Evolutionary conservation across 1,140 invertebrate genomes (phyloP).

Genomic region (Drosophila navojoa): DNA sequence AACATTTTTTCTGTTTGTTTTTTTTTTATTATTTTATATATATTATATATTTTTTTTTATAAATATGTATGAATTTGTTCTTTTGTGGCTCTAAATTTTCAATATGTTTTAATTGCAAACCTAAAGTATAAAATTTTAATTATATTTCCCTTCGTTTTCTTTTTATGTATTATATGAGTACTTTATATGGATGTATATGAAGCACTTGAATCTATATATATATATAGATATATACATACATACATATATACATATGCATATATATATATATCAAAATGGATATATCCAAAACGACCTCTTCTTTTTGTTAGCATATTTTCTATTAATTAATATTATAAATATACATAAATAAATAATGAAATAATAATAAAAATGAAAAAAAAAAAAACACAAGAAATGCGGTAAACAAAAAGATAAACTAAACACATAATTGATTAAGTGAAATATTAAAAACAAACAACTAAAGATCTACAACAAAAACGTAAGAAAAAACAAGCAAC

Average conservation of each 20-base stretch:
- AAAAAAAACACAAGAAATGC: constrained; percentile 35
- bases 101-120: constrained; percentile 1
- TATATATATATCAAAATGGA: constrained; percentile 26
- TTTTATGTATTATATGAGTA: constrained; percentile 47
- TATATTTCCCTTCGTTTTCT: background rate
- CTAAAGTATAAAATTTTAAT: constrained; percentile 8
- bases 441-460: constrained; percentile 32
- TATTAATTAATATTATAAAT: constrained; percentile 73
- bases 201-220: constrained; percentile 34
- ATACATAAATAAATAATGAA: constrained; percentile 29
- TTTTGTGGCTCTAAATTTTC: constrained; percentile 6
- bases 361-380: background rate
- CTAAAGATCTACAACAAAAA: constrained; percentile 51
- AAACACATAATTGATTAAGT: constrained; percentile 55
- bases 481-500: constrained; percentile 42
- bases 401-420: constrained; percentile 43
- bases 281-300: constrained; percentile 70
- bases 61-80: background rate
- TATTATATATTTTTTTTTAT: constrained; percentile 4
- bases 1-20: constrained; percentile 53
- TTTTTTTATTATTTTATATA: constrained; percentile 8
- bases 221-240: background rate
- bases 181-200: constrained; percentile 38
- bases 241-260: constrained; percentile 2
- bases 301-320: constrained; percentile 79